Base-by-base conservation (phyloP, 2,113 vertebrate species). In the Embiotoca jacksoni region DNA sequence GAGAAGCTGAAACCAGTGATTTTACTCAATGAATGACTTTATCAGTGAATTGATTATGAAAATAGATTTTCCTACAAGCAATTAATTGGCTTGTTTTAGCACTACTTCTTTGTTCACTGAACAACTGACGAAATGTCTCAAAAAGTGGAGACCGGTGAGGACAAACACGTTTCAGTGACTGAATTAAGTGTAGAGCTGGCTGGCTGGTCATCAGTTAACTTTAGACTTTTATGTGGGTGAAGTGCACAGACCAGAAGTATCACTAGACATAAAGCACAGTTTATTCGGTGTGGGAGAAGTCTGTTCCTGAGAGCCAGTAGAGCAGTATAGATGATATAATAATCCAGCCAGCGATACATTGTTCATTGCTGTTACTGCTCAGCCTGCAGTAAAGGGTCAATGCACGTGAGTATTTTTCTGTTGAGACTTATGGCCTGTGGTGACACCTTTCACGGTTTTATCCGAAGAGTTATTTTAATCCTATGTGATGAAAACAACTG, bases 381-480 rank as follows among this genome's bases (percentile, higher is more conserved):
- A 35, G 54, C 50, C 49, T 69, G 83, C 49, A 69, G 54, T 16
- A 56, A 85, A 39, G 61, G 87, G 73, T 87, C 87, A 75, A 53
- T 67, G 54, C 66, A 64, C 35, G 66, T 15, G 35, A 71, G 54
- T n/a, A 31, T 53, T 11, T 60, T 41, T 36, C 65, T 64, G 39
- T 32, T 72, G n/a, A 79, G 71, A 83, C 65, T 30, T 75, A 85
- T 9, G 36, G 74, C 61, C 7, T 41, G 33, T 0, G 0, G 2
- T 30, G 31, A 30, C 46, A 61, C 75, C 66, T 50, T 15, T 33
- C 62, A 6, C 4, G 14, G 3, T 61, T 66, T 53, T 14, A 13
- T 65, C 32, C 49, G 31, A 47, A 52, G 31, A 37, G 3, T 3
- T 11, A 0, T 55, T 64, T 54, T 46, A 3, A 11, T 44, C 64